Evolutionary conservation across 2,797 vertebrate genomes (phyloP), one percentile per base, ranked within the genome.

Genomic region (Oreochromis grahami): DNA sequence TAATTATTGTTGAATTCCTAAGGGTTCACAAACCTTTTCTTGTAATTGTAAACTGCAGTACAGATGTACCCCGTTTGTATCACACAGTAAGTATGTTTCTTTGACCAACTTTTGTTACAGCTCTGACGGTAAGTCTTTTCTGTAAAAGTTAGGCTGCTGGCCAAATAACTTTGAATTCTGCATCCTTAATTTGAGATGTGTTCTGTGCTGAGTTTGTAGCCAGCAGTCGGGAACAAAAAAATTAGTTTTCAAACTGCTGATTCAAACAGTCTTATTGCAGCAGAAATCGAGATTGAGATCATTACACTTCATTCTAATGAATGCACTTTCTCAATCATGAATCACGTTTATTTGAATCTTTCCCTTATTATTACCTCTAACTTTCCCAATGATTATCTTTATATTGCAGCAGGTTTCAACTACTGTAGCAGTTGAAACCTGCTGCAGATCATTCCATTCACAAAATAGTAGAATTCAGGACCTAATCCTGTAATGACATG

Each of bases 61-160:
- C 89, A 92, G 84, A 83, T 86, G 76, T 86, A 29, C 85, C 63
- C 38, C 91, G 77, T 94, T 88, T 92, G 79, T 93, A 17, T 94
- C 76, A 26, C n/a, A 51, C 92, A 93, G 95, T 96, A 96, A 96
- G 96, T 96, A 95, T 96, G 80, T 89, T 85, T 82, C 86, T 91
- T 78, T 91, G 79, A 89, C 72, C 87, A 84, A 55, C 60, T 91
- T 93, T 88, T 84, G 83, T 96, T 95, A 91, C 93, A 94, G 93
- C 80, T 21, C 76, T n/a, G 19, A 89, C 88, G 96, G 96, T 97
- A 96, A 97, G 96, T 96, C 80, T 89, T 76, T 51, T 76, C 65
- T 84, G 68, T 81, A 15, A 70, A 88, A 34, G n/a, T 78, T 50
- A 34, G 19, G 29, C 58, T 60, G 24, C 26, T 43, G 56, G 79